These are phyloP conservation scores for Trypoxylus dichotomus DNA, from an alignment of 1,140 invertebrate genomes.

Conservation along the genomic window DNA sequence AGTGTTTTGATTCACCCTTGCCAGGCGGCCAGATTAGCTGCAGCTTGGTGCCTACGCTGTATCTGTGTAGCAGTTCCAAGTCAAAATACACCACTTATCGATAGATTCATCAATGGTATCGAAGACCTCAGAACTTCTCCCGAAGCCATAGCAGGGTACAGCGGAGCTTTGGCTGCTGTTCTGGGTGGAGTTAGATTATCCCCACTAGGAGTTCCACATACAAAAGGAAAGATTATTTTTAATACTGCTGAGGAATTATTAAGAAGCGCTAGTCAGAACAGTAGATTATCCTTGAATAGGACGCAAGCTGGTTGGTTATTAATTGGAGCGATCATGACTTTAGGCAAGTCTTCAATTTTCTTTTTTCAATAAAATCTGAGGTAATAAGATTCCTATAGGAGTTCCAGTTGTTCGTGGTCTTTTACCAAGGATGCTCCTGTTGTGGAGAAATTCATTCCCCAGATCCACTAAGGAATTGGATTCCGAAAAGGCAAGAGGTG, in stretches of 20 bases:
- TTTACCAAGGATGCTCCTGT: slow-evolving; percentile 86
- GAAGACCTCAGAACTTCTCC: slow-evolving; percentile 89
- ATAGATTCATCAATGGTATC: slow-evolving; percentile 82
- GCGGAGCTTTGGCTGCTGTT: slow-evolving; percentile 89
- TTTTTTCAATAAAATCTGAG: slow-evolving; percentile 59
- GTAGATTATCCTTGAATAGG: slow-evolving; percentile 88
- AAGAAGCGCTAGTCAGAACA: slow-evolving; percentile 95
- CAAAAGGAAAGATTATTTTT: slow-evolving; percentile 95
- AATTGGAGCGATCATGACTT: slow-evolving; percentile 94
- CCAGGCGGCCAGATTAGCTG: slow-evolving; percentile 85
- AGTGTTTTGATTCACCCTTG: slow-evolving; percentile 91
- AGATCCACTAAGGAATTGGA: slow-evolving; percentile 94
- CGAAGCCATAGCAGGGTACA: slow-evolving; percentile 93
- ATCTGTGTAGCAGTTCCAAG: slow-evolving; percentile 92
- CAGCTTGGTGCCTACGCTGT: slow-evolving; percentile 92
- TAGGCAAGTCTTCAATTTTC: slow-evolving; percentile 53
- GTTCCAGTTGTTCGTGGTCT: slow-evolving; percentile 86
- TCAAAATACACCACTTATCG: slow-evolving; percentile 90
- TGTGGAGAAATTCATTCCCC: slow-evolving; percentile 98
- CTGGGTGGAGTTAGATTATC: slow-evolving; percentile 89
- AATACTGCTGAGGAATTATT: slow-evolving; percentile 96
- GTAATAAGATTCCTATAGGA: slow-evolving; percentile 53
- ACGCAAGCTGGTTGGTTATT: slow-evolving; percentile 97
- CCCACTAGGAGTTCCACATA: slow-evolving; percentile 93
- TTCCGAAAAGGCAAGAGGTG: slow-evolving; percentile 94